Evolutionary conservation across 1,140 invertebrate genomes (phyloP), one percentile per base, ranked within the genome.

Genomic region (Neocloeon triangulifer): DNA sequence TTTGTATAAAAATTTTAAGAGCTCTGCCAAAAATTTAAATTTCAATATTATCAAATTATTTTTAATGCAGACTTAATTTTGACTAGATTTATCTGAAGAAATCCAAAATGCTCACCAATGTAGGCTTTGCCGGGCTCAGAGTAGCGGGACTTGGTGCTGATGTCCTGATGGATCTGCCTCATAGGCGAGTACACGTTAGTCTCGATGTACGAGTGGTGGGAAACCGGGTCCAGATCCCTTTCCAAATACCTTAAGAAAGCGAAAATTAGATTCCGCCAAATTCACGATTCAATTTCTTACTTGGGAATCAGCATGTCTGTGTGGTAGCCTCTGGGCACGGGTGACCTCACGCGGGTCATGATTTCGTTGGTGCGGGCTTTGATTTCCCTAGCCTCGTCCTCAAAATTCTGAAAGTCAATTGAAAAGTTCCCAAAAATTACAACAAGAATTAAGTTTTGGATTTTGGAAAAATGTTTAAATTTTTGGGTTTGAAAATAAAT

Each of bases 381-480:
- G 48, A 82, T 81, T 38, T 67, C 61, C 43, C 66, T 64, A 30
- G 69, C 68, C 53, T 80, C 76, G 51, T 78, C 75, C 48, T 79
- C 69, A 52, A 79, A 82, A 36, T 62, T 59, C 78, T 82, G 52
- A 10, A 45, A 42, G 6, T n/a, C n/a, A n/a, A n/a, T n/a, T n/a
- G n/a, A n/a, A n/a, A n/a, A n/a, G n/a, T n/a, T n/a, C n/a, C n/a
- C n/a, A n/a, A n/a, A n/a, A n/a, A n/a, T n/a, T n/a, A n/a, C n/a
- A n/a, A n/a, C n/a, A n/a, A n/a, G n/a, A n/a, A n/a, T n/a, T n/a
- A n/a, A n/a, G n/a, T n/a, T n/a, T n/a, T n/a, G n/a, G n/a, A n/a
- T n/a, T n/a, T n/a, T n/a, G n/a, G n/a, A n/a, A n/a, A n/a, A n/a
- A n/a, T n/a, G n/a, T n/a, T n/a, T n/a, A n/a, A n/a, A n/a, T n/a